Evolutionary conservation across 2,113 vertebrate genomes (phyloP), one percentile per base, ranked within the genome.

Genomic region (Chelonoidis abingdonii): DNA sequence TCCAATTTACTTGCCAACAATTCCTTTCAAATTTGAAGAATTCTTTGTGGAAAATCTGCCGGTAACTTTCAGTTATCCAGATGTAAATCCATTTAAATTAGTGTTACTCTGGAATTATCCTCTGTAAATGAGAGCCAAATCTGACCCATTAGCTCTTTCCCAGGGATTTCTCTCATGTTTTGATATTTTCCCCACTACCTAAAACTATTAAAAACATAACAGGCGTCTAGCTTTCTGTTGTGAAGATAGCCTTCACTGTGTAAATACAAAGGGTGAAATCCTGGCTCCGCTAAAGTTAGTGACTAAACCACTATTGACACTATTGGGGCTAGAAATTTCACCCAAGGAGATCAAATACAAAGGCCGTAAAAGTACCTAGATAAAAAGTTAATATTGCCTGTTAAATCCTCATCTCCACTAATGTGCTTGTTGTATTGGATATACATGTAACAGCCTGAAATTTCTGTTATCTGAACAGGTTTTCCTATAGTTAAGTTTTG

Each of bases 401-500:
- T 62, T 62, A 31, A 62, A 31, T 62, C 59, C 59, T 62, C 59
- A 35, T 62, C 14, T 62, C 31, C 13, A 35, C 59, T 72, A 72
- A 21, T 38, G 65, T 38, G 65, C 8, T 38, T 72, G n/a, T 38
- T 82, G 69, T 59, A 79, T 57, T 78, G 86, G 29, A 86, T 91
- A 35, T 72, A 29, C 4, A 17, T 80, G 44, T 50, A 50, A 50
- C 13, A 91, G 84, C 76, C 56, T 87, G 78, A 76, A 86, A 83
- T 95, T 93, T 80, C 83, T 54, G 35, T 79, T 90, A 54, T 62
- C 49, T 13, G 41, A 96, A 89, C 83, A 87, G 49, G 38, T 0
- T 84, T 86, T 94, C 92, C 44, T 88, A 93, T 10, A 50, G 59
- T 22, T 27, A 29, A 54, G 76, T 31, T 95, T 92, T 91, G 76